Evolutionary conservation across 2,888 invertebrate genomes (phyloP), one percentile per base, ranked within the genome.

Genomic region (Lissocephala sabroskyi): DNA sequence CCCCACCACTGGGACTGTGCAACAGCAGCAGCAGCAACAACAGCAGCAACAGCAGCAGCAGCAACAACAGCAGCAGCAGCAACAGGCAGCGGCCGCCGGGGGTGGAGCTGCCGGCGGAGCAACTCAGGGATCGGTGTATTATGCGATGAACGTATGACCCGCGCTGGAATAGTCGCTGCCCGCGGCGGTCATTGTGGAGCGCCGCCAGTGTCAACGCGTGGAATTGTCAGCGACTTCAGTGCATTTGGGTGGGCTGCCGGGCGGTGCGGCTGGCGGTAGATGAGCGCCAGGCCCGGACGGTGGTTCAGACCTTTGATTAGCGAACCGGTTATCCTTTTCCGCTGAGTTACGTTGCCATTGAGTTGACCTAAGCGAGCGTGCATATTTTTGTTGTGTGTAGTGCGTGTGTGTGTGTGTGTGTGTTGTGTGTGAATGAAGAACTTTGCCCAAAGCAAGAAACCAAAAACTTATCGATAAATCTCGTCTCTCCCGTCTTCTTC

Each of bases 111-210:
- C 9, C 17, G 17, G 62, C 30, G 47, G 67, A 35, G 61, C 74
- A 13, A 62, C 77, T 2, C 79, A 81, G 56, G 82, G 83, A 60
- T 89, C 91, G 30, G 87, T 93, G 28, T 93, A 92, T 82, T 94
- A 94, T 80, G 92, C 93, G 36, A 93, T 94, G 94, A 94, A 94
- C 80, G 93, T 94, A 86, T 94, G 91, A 93, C 89, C 87, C 79
- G 87, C 88, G 80, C 87, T 74, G 49, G 83, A 82, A 79, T 82
- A 82, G 81, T 83, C 83, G 65, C 65, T 74, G 66, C 79, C 73
- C 41, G 62, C 81, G 79, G 79, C 80, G 80, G 73, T 81, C 57
- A 71, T 81, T 53, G 82, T 81, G 37, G 82, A 81, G 61, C 81
- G 78, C 74, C 80, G 81, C 70, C 80, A 81, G 62, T 82, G 80